Base-by-base conservation (phyloP, 2,888 invertebrate species). In the Augochlorella aurata region DNA sequence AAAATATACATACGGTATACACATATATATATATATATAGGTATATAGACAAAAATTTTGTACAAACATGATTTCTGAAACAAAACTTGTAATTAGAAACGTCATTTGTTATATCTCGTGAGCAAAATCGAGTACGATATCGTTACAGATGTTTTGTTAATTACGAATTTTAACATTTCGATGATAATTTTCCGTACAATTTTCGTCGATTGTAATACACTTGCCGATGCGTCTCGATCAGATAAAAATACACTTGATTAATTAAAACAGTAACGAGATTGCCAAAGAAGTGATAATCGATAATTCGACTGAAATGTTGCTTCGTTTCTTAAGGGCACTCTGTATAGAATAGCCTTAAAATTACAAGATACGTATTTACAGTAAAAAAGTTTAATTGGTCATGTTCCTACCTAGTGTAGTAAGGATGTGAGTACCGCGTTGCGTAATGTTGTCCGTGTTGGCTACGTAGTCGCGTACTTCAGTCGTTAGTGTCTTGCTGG, bases 331-430 rank as follows among this genome's bases (percentile, higher is more conserved):
- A 83, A 88, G 91, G 90, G 87, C 91, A 92, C 87, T 92, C 93
- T 93, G 92, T 91, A 92, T 91, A 91, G 89, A 93, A 91, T 85
- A 89, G 90, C 89, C 92, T 93, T 89, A 89, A 90, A 92, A 93
- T 93, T 92, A 92, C 92, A 90, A 93, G 90, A 91, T 92, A 91
- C 91, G 91, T 93, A 93, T 93, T 92, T 93, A 93, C 93, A 93
- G 93, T 93, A 93, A 93, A 93, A 93, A 93, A 93, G 90, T 91
- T 92, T 85, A 91, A 93, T 93, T 93, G 91, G 93, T 93, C 93
- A 91, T 93, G 91, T 91, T 91, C 87, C 91, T 92, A 92, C 89
- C 90, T 90, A 92, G 85, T 87, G 89, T 91, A 90, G 90, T 90
- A 89, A 90, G 87, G 87, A 90, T 89, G 81, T 86, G 89, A 91